Evolutionary conservation across 1,140 invertebrate genomes (phyloP).

Genomic region (Diachasmimorpha longicaudata): DNA sequence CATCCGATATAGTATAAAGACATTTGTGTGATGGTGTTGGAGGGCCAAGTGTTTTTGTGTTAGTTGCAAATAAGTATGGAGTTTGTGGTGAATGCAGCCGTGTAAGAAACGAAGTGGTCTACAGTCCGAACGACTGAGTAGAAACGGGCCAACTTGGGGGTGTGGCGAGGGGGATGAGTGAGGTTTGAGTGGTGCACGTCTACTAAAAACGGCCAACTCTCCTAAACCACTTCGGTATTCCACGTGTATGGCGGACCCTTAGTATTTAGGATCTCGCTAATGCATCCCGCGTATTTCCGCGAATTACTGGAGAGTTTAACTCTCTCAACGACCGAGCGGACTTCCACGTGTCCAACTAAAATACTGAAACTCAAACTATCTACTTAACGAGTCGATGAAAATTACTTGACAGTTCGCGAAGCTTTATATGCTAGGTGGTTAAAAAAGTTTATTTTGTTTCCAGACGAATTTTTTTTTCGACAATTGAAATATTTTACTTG

Average conservation of each 20-base stretch:
- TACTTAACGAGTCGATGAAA: neutral
- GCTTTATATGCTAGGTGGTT: neutral
- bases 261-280: slow-evolving; percentile 35
- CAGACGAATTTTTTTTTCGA: no score
- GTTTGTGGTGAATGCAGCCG: neutral
- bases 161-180: neutral
- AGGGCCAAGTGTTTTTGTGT: neutral
- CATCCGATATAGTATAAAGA: neutral
- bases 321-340: neutral
- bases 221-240: slow-evolving; percentile 31
- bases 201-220: slow-evolving; percentile 8
- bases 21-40: neutral
- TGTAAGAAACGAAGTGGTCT: slow-evolving; percentile 4
- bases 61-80: neutral
- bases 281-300: slow-evolving; percentile 33
- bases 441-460: no score
- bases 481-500: no score
- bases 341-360: neutral
- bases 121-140: neutral
- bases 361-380: neutral
- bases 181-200: slow-evolving; percentile 1
- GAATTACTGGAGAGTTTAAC: slow-evolving; percentile 32
- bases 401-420: neutral
- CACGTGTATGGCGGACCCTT: slow-evolving; percentile 1
- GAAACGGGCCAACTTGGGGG: neutral